Evolutionary conservation across 2,113 vertebrate genomes (phyloP).

Genomic region (Vicugna pacos): DNA sequence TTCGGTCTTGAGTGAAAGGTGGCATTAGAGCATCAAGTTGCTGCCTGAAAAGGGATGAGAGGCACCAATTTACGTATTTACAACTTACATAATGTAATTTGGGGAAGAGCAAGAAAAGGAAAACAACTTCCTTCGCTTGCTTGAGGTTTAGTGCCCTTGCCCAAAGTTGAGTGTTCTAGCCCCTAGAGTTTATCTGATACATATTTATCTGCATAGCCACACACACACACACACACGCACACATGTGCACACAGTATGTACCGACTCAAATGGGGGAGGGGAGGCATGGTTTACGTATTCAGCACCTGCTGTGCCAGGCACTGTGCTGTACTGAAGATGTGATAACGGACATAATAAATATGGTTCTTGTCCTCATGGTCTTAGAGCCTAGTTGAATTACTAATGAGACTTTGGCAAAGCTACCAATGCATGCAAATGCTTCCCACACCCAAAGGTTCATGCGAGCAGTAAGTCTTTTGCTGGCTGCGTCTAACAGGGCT

Average conservation of each 20-base stretch:
- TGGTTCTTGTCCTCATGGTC: background rate
- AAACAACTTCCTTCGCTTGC: background rate
- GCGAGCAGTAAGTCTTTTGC: no score
- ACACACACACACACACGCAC: background rate
- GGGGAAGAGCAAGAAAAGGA: background rate
- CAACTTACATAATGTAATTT: background rate
- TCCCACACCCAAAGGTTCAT: background rate
- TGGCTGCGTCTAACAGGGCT: background rate
- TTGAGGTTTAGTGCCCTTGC: background rate
- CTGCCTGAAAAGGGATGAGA: background rate
- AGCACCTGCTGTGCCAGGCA: background rate
- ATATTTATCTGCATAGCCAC: background rate
- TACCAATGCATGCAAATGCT: no score
- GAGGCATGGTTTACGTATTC: background rate
- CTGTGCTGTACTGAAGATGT: no score
- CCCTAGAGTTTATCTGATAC: background rate
- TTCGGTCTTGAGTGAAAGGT: background rate
- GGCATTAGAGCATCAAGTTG: background rate
- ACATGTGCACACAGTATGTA: background rate
- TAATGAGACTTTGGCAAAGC: background rate
- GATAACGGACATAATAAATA: background rate
- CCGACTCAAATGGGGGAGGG: background rate
- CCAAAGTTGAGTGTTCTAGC: background rate
- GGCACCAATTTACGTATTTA: background rate
- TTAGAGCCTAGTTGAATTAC: background rate